phyloP scores from a whole-genome alignment of 2,797 vertebrate species.

The Poecile montanus region DNA sequence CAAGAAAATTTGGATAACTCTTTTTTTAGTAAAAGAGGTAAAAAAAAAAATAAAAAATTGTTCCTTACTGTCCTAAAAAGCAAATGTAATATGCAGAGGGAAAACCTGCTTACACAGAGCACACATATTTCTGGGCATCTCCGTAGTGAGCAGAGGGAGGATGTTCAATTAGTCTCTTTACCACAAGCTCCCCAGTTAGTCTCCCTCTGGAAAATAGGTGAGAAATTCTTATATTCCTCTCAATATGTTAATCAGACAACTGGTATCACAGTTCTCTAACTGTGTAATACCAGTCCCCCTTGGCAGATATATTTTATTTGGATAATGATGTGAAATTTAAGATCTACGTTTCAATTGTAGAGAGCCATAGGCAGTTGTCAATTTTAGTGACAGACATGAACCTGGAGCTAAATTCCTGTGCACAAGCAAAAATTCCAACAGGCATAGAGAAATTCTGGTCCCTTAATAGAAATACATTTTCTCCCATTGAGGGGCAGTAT shows the following conservation, averaged over 20 bases:
- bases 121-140: conserved; percentile 50
- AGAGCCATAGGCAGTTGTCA: conserved; percentile 94
- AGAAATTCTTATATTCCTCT: conserved; percentile 88
- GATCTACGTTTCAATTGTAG: conserved; percentile 93
- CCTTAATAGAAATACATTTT: conserved; percentile 81
- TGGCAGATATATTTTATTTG: conserved; percentile 90
- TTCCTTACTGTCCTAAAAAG: conserved; percentile 47
- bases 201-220: conserved; percentile 80
- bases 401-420: conserved; percentile 84
- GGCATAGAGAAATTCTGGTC: conserved; percentile 75
- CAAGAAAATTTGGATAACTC: neutral
- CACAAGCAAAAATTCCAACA: conserved; percentile 85
- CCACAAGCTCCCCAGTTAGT: conserved; percentile 71
- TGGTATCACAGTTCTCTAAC: conserved; percentile 86
- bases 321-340: conserved; percentile 99
- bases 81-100: neutral
- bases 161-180: conserved; percentile 80
- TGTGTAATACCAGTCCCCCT: conserved; percentile 87
- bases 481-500: conserved; percentile 74
- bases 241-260: conserved; percentile 94
- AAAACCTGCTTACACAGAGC: conserved; percentile 37
- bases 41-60: neutral
- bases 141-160: conserved; percentile 47
- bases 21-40: neutral
- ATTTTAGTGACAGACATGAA: conserved; percentile 87